Evolutionary conservation across 2,113 vertebrate species (phyloP).

Genomic region (Lampris incognitus): DNA sequence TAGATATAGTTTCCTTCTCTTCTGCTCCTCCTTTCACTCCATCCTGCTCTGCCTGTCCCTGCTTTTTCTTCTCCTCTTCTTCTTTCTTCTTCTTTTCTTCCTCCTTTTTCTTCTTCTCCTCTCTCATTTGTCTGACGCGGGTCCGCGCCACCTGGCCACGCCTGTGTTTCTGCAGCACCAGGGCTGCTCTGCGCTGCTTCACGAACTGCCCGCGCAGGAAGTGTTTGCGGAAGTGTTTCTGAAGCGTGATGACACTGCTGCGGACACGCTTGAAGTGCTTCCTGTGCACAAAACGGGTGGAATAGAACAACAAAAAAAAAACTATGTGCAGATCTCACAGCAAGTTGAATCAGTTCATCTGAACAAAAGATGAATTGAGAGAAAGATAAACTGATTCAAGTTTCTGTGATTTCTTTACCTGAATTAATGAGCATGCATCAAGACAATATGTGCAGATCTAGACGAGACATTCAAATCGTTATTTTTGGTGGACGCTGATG

Average conservation of each 20-base stretch:
- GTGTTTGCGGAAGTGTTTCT: constrained; percentile 88
- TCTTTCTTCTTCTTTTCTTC: constrained; percentile 73
- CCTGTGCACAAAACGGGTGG: constrained; percentile 65
- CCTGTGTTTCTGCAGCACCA: constrained; percentile 88
- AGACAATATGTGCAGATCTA: too few relatives aligned
- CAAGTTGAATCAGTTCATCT: not conserved
- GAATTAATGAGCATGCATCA: too few relatives aligned
- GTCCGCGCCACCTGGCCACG: constrained; percentile 87
- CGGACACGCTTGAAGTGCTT: constrained; percentile 87
- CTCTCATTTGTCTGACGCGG: constrained; percentile 80
- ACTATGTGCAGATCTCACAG: not conserved
- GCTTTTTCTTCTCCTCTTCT: constrained; percentile 78
- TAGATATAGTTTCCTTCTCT: constrained; percentile 40
- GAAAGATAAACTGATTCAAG: too few relatives aligned
- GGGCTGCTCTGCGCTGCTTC: constrained; percentile 75
- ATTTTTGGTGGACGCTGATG: too few relatives aligned
- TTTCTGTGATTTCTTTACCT: too few relatives aligned
- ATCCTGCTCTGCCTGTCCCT: constrained; percentile 71
- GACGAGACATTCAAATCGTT: too few relatives aligned
- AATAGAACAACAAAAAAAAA: not conserved
- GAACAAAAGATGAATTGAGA: too few relatives aligned
- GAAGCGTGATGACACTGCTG: constrained; percentile 83
- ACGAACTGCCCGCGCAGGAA: constrained; percentile 80
- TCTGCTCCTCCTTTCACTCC: constrained; percentile 35
- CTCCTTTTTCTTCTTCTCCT: constrained; percentile 74